Conservation (phyloP, 2,888 invertebrate species). For the Cheilosia grossa region DNA sequence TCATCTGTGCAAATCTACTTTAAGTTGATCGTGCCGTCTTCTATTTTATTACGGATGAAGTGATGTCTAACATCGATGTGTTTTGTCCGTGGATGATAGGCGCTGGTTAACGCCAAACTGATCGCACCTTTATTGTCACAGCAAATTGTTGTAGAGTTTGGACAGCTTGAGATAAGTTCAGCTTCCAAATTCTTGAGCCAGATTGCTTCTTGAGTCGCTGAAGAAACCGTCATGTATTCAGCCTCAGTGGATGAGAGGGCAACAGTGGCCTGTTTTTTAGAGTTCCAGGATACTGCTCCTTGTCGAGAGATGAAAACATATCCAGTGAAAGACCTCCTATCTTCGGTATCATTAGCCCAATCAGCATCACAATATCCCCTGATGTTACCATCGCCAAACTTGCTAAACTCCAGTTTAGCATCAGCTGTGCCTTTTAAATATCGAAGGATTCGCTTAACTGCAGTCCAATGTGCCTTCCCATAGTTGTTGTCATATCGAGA, state of each 20-base stretch:
- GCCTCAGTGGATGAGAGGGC: background rate
- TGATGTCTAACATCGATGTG: background rate
- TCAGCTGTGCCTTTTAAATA: background rate
- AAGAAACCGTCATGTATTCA: background rate
- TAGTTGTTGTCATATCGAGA: no score
- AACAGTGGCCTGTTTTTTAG: no score
- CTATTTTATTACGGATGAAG: background rate
- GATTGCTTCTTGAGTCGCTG: background rate
- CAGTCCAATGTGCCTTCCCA: background rate
- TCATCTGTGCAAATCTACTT: background rate
- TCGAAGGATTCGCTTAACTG: background rate
- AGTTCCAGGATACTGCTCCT: no score
- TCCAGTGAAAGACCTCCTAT: background rate
- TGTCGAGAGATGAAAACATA: no score
- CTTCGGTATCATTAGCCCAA: background rate
- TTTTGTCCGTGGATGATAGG: background rate
- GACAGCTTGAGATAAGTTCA: background rate
- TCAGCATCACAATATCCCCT: no score
- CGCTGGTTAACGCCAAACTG: background rate
- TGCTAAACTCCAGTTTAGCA: no score
- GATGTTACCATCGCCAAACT: no score
- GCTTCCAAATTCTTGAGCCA: background rate
- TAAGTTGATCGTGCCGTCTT: background rate
- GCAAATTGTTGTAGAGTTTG: background rate
- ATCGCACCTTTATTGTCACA: conserved; percentile 1